These are phyloP conservation scores for Julus scandinavius DNA, from an alignment of 2,888 invertebrate genomes.

Conservation along the genomic window DNA sequence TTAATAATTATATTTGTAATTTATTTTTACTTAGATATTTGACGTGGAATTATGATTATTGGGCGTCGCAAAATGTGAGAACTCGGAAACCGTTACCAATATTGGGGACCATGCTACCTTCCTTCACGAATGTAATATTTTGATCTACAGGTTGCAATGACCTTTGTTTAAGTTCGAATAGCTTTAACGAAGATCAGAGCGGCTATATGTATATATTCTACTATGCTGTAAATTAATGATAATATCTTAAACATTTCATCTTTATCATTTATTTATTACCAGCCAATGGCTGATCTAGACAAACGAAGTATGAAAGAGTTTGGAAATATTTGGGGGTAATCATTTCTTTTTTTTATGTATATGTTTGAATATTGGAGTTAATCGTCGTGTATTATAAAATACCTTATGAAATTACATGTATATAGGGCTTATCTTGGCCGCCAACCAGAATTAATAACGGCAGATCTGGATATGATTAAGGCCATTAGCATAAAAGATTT, in stretches of 20 bases:
- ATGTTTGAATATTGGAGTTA: too few species aligned
- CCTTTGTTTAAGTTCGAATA: neutral
- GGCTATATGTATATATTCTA: too few species aligned
- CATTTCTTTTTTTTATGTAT: neutral
- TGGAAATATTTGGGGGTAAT: neutral
- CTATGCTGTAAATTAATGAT: neutral
- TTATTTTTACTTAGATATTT: too few species aligned
- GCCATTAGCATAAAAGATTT: constrained; percentile 47
- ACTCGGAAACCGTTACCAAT: neutral
- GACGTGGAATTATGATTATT: constrained; percentile 5
- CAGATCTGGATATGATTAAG: constrained; percentile 51
- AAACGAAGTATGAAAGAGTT: neutral
- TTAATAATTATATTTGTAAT: too few species aligned
- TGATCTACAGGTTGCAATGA: neutral
- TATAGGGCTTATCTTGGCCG: constrained; percentile 30
- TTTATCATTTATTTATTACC: neutral
- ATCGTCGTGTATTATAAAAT: too few species aligned
- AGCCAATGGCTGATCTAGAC: neutral
- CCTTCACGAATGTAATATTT: neutral
- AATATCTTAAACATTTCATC: neutral
- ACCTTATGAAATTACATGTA: too few species aligned
- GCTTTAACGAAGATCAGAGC: neutral
- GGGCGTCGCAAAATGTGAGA: constrained; percentile 34
- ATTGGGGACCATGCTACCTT: neutral
- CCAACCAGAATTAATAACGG: constrained; percentile 18